Percentiles rank a stretch among this genome's conserved stretches.
These are phyloP conservation scores for Pentalonia nigronervosa DNA, from an alignment of 1,140 invertebrate genomes.

Conservation along the genomic window DNA sequence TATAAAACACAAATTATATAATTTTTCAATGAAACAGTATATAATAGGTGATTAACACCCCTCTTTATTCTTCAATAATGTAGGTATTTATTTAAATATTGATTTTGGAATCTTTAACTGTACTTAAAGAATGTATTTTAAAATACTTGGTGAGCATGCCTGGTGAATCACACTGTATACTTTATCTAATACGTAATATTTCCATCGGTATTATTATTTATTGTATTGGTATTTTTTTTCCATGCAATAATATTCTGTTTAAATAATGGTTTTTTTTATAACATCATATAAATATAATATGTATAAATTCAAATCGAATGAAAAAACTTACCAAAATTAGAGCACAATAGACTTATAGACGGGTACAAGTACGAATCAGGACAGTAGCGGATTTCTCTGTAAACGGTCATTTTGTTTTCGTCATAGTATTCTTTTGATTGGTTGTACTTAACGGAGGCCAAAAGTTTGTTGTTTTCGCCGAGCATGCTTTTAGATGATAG, in stretches of 20 bases:
- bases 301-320: not conserved
- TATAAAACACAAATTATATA: not conserved
- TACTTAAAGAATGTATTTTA: not conserved
- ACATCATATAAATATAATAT: not conserved
- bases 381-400: conserved; percentile 35
- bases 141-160: not conserved
- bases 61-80: not conserved
- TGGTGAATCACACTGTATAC: too few species aligned
- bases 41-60: not conserved
- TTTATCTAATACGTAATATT: too few species aligned
- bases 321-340: conserved; percentile 49
- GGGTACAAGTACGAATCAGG: conserved; percentile 37
- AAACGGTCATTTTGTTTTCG: conserved; percentile 52
- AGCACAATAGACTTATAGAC: conserved; percentile 38
- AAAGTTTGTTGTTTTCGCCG: conserved; percentile 37
- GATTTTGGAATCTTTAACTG: not conserved
- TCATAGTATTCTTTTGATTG: conserved; percentile 47
- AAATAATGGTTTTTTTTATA: not conserved
- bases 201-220: too few species aligned
- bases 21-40: not conserved
- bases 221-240: too few species aligned
- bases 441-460: conserved; percentile 34
- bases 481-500: not conserved
- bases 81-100: not conserved
- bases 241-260: not conserved